phyloP scores from a whole-genome alignment of 1,140 invertebrate genomes.

The Drosophila busckii region DNA sequence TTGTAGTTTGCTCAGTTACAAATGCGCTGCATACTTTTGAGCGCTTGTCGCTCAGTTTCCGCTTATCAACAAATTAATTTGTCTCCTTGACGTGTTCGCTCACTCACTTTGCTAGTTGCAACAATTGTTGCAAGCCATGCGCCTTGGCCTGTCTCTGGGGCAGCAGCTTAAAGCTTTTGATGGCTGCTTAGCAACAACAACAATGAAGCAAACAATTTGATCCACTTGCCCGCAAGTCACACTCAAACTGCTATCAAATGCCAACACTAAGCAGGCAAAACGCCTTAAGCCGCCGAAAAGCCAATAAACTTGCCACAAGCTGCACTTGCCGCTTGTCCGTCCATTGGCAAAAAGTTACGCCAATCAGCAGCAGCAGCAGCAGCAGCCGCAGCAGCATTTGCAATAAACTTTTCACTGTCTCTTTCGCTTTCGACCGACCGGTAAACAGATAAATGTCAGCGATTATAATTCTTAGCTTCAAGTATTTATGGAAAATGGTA shows the following conservation, averaged over 20 bases:
- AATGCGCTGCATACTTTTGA: neutral
- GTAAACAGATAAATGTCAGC: no score
- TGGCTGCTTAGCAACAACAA: conserved; percentile 36
- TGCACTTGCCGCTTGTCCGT: neutral
- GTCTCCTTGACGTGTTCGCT: conserved; percentile 61
- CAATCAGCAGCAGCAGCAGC: no score
- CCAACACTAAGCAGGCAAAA: conserved; percentile 10
- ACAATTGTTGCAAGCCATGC: no score
- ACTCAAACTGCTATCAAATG: conserved; percentile 10
- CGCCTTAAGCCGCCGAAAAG: no score
- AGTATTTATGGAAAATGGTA: no score
- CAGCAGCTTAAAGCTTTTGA: conserved; percentile 29
- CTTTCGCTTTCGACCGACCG: no score
- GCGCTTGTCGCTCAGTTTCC: conserved; percentile 59
- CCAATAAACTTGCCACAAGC: no score
- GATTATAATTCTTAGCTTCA: no score
- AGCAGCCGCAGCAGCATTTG: no score
- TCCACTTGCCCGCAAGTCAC: conserved; percentile 50
- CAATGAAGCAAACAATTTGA: conserved; percentile 58
- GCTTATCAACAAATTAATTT: conserved; percentile 75
- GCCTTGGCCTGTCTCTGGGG: no score
- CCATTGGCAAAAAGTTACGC: no score
- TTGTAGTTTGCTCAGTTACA: neutral
- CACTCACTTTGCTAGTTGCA: neutral
- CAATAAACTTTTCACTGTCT: no score